Evolutionary conservation across 1,140 invertebrate genomes (phyloP), one percentile per base, ranked within the genome.

Genomic region (Augochlora pura): DNA sequence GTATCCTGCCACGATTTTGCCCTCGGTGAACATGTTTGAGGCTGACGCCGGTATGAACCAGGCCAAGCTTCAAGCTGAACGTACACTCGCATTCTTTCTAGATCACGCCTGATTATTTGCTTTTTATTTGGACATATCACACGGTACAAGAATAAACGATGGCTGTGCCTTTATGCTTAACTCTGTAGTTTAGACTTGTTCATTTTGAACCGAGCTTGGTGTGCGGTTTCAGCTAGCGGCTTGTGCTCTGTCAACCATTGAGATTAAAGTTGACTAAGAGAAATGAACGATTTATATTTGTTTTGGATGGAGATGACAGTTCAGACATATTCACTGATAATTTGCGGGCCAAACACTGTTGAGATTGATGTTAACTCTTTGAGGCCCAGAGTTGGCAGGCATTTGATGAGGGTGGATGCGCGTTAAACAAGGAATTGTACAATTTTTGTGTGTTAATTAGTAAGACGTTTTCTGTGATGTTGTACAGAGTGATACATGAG

Each of bases 151-250:
- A 59, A 73, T 39, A 68, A 83, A 83, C 70, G 77, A 81, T 80
- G 83, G 83, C 83, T 84, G 81, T 84, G 83, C 81, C 77, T 83
- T 72, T 77, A 68, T 70, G 66, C 83, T 84, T 75, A 78, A 57
- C 62, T 32, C 64, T 59, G 27, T 84, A 80, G 27, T 49, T 79
- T 74, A 78, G 63, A 80, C 25, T 23, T 59, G 12, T 79, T 59
- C 18, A 25, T 66, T 63, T 75, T 42, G 18, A 16, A 72, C 60
- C 42, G 59, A 74, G 62, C 52, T 52, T 62, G 42, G 16, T 32
- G 39, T 69, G 39, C 65, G 46, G 67, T 32, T 3, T 64, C 10
- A 39, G 32, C 23, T 77, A 42, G 78, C 52, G 39, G n/a, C 78
- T 85, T 77, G 79, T 75, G 62, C 74, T 57, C 25, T n/a, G 63